These are phyloP conservation scores for Fistularia tabacaria DNA, from an alignment of 2,797 vertebrate species.

Conservation along the genomic window DNA sequence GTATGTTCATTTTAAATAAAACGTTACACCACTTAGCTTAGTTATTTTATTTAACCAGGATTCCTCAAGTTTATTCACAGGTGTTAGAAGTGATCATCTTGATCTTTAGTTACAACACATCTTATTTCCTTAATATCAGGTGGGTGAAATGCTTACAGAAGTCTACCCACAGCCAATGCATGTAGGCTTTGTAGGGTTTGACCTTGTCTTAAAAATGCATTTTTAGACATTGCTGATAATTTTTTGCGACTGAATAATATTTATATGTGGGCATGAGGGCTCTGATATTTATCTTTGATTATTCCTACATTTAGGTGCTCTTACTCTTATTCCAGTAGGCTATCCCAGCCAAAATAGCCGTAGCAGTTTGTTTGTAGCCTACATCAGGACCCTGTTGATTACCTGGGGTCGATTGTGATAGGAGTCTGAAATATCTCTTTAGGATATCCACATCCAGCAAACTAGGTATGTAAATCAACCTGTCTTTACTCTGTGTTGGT, in stretches of 20 bases:
- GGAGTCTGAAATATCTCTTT: slow-evolving; percentile 85
- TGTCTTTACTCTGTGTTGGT: slow-evolving; percentile 83
- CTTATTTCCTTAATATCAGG: slow-evolving; percentile 62
- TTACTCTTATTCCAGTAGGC: slow-evolving; percentile 79
- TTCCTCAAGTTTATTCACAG: slow-evolving; percentile 75
- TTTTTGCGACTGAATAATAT: slow-evolving; percentile 31
- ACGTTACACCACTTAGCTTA: slow-evolving; percentile 77
- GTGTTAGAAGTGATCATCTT: slow-evolving; percentile 56
- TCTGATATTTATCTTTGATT: slow-evolving; percentile 78
- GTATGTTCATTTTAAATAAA: slow-evolving; percentile 86
- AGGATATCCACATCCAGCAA: slow-evolving; percentile 83
- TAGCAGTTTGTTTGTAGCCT: slow-evolving; percentile 82
- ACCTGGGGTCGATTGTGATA: slow-evolving; percentile 84
- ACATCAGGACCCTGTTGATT: slow-evolving; percentile 80
- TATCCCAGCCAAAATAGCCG: slow-evolving; percentile 79
- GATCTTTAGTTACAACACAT: slow-evolving; percentile 60
- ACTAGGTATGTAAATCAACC: slow-evolving; percentile 86
- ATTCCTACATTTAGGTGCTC: slow-evolving; percentile 83
- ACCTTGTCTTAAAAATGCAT: slow-evolving; percentile 35
- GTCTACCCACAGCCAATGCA: slow-evolving; percentile 75
- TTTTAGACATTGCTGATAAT: slow-evolving; percentile 19
- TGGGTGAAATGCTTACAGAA: slow-evolving; percentile 64
- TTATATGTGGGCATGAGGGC: slow-evolving; percentile 62
- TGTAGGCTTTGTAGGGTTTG: slow-evolving; percentile 76
- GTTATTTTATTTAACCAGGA: slow-evolving; percentile 78